A percentile compares a stretch with the other conserved stretches of the same genome.
These are phyloP conservation scores for Drymodes brunneopygia DNA, from an alignment of 2,113 vertebrate genomes.

Conservation along the genomic window DNA sequence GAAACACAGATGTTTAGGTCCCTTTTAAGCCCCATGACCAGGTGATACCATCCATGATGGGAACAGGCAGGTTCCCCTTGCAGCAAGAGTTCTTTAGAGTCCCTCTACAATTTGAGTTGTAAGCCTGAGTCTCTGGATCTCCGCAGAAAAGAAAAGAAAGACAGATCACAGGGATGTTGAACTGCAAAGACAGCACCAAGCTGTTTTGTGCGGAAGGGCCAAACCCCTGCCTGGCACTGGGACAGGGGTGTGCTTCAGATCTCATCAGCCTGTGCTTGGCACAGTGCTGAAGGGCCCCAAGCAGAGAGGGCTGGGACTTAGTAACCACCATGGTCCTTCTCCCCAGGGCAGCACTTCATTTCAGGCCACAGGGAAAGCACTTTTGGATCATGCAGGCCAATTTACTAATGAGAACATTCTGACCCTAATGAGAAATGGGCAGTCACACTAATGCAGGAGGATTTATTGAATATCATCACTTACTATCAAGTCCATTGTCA, in stretches of 20 bases:
- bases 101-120: accelerated
- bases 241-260: background rate
- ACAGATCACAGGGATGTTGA: background rate
- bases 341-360: background rate
- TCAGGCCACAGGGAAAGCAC: background rate
- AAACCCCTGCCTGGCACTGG: background rate
- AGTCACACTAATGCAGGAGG: background rate
- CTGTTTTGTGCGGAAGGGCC: background rate
- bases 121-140: background rate
- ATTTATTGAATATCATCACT: accelerated
- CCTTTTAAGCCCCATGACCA: background rate
- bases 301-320: background rate
- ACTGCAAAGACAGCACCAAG: background rate
- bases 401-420: background rate
- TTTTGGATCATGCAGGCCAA: background rate
- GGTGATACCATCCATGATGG: background rate
- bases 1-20: accelerated
- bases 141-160: background rate
- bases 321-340: background rate
- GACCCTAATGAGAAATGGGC: background rate
- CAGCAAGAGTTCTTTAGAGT: background rate
- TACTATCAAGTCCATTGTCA: background rate
- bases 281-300: background rate
- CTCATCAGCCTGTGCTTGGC: background rate
- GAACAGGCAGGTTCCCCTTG: background rate